Conservation (phyloP, 2,797 vertebrate genomes). For the Clarias laeviceps region DNA sequence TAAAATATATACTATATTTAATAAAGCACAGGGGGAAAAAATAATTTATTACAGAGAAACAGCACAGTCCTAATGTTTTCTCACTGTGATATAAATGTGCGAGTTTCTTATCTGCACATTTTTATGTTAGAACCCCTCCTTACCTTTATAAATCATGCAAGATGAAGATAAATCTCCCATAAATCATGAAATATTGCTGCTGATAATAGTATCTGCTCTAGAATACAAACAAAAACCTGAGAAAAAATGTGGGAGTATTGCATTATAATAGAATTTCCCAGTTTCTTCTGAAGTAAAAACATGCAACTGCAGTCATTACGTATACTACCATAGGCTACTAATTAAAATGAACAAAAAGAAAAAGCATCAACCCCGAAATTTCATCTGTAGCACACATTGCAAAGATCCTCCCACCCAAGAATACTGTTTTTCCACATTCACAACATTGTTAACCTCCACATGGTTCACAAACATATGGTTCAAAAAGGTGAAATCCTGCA, state of each 20-base stretch:
- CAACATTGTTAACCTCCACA: not conserved
- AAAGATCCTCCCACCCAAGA: not conserved
- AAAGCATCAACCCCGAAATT: not conserved
- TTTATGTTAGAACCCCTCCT: not conserved
- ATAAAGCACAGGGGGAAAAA: not conserved
- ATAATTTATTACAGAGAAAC: not conserved
- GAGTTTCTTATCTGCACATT: not conserved
- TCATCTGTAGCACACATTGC: not conserved
- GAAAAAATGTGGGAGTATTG: not conserved
- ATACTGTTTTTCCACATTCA: not conserved
- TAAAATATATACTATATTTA: not conserved
- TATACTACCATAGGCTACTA: not conserved
- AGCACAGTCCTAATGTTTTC: not conserved
- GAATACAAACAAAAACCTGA: not conserved
- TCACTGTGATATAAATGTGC: not conserved
- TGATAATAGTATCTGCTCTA: not conserved
- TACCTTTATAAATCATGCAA: slow-evolving; percentile 8
- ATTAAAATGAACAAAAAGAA: not conserved
- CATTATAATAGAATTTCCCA: slow-evolving; percentile 11
- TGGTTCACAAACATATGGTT: not conserved
- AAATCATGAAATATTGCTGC: slow-evolving; percentile 5
- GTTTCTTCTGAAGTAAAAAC: not conserved
- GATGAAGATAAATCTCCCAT: not conserved
- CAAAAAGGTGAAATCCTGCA: not conserved
- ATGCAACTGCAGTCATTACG: not conserved